These are phyloP conservation scores for Mionectes olivaceus DNA, from an alignment of 2,797 vertebrate genomes.

Conservation along the genomic window DNA sequence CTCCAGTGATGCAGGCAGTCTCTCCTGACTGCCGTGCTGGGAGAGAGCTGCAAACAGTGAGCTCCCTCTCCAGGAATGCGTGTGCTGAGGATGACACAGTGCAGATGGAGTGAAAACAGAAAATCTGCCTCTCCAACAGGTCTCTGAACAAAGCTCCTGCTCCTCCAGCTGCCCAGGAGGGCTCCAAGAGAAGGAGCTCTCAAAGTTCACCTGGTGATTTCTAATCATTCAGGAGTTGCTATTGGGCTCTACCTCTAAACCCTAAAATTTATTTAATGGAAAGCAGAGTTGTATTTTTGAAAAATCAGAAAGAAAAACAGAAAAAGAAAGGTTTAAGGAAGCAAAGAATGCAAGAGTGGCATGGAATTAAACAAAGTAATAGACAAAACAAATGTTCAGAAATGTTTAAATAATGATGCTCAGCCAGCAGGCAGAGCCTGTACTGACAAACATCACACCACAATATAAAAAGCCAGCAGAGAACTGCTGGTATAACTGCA, in stretches of 20 bases:
- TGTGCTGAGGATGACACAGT: neutral
- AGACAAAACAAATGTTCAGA: neutral
- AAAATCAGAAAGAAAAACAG: neutral
- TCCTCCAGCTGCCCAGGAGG: neutral
- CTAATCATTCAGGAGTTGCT: neutral
- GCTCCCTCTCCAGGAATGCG: neutral
- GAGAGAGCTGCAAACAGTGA: neutral
- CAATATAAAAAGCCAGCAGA: neutral
- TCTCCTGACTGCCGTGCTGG: fast-evolving
- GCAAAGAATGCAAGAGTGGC: neutral
- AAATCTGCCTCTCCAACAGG: neutral
- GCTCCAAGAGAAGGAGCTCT: neutral
- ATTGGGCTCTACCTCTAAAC: neutral
- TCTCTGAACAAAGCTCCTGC: neutral
- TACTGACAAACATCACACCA: neutral
- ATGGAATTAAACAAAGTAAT: neutral
- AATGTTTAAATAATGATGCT: neutral
- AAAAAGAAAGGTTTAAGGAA: neutral
- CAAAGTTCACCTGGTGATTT: neutral
- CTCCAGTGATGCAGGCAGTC: neutral
- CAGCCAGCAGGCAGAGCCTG: neutral
- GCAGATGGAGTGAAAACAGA: neutral
- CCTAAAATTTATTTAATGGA: neutral
- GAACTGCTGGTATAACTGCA: neutral
- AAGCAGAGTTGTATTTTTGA: neutral